Percentiles rank a stretch among this genome's conserved stretches.
These are phyloP conservation scores for Ormyrus pomaceus DNA, from an alignment of 2,888 invertebrate species.

Conservation along the genomic window DNA sequence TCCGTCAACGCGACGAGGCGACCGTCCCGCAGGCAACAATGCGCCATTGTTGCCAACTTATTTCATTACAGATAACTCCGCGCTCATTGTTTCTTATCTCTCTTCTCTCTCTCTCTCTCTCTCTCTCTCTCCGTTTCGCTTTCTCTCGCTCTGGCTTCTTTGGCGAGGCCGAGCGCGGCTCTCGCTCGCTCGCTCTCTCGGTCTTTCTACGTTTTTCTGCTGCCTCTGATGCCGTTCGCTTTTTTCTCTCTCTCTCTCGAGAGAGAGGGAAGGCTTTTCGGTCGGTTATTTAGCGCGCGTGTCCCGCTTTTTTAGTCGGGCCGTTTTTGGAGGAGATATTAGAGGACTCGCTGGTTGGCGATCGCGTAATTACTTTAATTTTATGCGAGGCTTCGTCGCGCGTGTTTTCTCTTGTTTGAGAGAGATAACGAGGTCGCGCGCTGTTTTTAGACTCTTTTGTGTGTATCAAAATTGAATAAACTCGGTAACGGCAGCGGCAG, in stretches of 20 bases:
- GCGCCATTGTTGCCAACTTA: constrained; percentile 75
- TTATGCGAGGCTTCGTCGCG: background rate
- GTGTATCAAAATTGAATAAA: too few relatives aligned
- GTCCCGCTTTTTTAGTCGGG: too few relatives aligned
- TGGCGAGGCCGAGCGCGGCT: too few relatives aligned
- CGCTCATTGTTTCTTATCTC: constrained; percentile 61
- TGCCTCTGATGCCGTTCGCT: too few relatives aligned
- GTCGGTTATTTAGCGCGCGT: constrained; percentile 7
- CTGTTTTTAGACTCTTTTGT: too few relatives aligned
- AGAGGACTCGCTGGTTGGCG: background rate
- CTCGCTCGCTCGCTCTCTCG: background rate
- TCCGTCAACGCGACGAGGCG: constrained; percentile 74
- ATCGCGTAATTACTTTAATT: constrained; percentile 40
- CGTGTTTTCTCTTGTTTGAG: background rate
- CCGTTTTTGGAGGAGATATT: too few relatives aligned
- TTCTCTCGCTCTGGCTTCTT: too few relatives aligned
- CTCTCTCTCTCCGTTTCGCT: too few relatives aligned
- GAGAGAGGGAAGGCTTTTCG: background rate
- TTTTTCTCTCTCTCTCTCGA: background rate
- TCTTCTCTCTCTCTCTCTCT: too few relatives aligned
- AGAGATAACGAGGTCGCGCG: too few relatives aligned
- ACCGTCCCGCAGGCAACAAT: constrained; percentile 72
- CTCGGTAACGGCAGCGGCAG: too few relatives aligned
- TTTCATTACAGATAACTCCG: constrained; percentile 76
- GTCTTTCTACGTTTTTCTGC: background rate